These are phyloP conservation scores for Drosophila infuscata DNA, from an alignment of 2,888 invertebrate genomes.

Conservation along the genomic window DNA sequence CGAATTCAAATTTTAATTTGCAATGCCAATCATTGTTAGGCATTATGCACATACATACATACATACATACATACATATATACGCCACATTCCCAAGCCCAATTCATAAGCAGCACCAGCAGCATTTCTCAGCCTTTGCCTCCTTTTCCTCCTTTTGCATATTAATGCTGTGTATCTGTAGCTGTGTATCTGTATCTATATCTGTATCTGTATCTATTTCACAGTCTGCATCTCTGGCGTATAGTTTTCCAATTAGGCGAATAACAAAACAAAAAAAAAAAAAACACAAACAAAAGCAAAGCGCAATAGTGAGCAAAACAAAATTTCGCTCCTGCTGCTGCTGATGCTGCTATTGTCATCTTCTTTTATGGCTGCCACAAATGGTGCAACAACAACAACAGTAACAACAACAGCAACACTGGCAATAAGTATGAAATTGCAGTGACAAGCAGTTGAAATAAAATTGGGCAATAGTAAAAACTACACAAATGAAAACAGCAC, in stretches of 20 bases:
- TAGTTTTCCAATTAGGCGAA: constrained; percentile 75
- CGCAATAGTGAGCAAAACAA: constrained; percentile 7
- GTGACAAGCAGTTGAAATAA: constrained; percentile 53
- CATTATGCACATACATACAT: background rate
- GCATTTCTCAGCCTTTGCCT: constrained; percentile 3
- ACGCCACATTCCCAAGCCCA: constrained; percentile 4
- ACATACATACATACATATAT: background rate
- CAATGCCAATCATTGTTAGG: constrained; percentile 41
- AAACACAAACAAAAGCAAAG: constrained; percentile 18
- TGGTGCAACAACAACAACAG: constrained; percentile 42
- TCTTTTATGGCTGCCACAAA: constrained; percentile 60
- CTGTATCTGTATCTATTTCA: constrained; percentile 12
- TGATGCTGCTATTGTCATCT: constrained; percentile 49
- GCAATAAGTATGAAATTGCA: constrained; percentile 61
- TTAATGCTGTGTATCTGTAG: constrained; percentile 29
- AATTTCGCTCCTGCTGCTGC: background rate
- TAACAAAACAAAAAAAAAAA: constrained; percentile 30
- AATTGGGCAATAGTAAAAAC: constrained; percentile 37
- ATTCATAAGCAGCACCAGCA: background rate
- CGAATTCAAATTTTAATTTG: constrained; percentile 33
- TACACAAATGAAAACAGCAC: constrained; percentile 20
- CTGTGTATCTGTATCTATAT: constrained; percentile 15
- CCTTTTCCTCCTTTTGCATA: constrained; percentile 31
- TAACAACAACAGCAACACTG: constrained; percentile 13
- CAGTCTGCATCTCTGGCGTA: constrained; percentile 45